Conservation (phyloP, 2,113 vertebrate species). For the Oxyruncus cristatus region DNA sequence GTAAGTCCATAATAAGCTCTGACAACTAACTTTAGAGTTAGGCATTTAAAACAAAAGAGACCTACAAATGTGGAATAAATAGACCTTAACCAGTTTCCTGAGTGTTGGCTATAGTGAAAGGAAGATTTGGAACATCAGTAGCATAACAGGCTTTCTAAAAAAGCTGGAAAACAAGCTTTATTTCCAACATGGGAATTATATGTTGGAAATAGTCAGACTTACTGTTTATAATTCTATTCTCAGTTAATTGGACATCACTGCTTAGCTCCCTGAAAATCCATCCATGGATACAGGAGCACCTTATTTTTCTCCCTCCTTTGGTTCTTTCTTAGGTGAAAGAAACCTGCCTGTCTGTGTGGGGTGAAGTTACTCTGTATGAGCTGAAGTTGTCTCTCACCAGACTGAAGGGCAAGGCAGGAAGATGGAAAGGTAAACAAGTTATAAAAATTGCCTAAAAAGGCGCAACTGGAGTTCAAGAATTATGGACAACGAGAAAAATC, state of each 20-base stretch:
- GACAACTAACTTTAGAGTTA: slow-evolving; percentile 64
- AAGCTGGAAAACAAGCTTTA: neutral
- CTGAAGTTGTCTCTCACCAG: neutral
- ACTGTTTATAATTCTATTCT: neutral
- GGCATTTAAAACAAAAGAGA: slow-evolving; percentile 36
- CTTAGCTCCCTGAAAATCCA: neutral
- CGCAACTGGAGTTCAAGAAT: neutral
- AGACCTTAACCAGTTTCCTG: neutral
- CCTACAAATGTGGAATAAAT: slow-evolving; percentile 17
- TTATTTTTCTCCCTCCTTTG: neutral
- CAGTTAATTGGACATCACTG: neutral
- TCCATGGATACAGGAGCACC: neutral
- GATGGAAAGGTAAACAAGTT: neutral
- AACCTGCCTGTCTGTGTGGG: neutral
- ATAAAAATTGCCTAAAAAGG: neutral
- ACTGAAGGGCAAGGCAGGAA: neutral
- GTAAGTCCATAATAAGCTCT: slow-evolving; percentile 59
- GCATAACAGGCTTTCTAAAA: neutral
- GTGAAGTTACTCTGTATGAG: too few species aligned
- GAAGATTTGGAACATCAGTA: neutral
- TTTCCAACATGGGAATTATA: neutral
- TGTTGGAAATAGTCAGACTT: neutral
- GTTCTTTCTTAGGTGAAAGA: neutral
- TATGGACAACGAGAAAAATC: neutral
- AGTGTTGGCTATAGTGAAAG: neutral